phyloP scores from a whole-genome alignment of 2,888 invertebrate species.

The Cryptophagus acutangulus region DNA sequence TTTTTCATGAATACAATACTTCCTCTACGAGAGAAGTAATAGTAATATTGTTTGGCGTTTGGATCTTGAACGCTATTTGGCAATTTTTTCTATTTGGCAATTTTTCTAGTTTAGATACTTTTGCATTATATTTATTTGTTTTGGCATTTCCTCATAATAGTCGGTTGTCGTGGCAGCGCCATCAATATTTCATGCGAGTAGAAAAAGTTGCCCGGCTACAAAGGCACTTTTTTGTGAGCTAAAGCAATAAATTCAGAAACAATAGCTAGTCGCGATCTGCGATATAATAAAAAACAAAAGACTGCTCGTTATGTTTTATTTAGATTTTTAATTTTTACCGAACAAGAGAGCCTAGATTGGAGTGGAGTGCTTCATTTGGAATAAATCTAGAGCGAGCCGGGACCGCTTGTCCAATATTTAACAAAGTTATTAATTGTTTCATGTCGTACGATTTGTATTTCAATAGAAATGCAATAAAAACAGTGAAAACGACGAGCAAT shows the following conservation, averaged over 20 bases:
- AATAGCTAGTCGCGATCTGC: slow-evolving; percentile 42
- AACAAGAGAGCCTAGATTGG: slow-evolving; percentile 36
- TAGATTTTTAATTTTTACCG: slow-evolving; percentile 44
- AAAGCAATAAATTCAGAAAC: slow-evolving; percentile 44
- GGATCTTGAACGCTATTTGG: too few relatives aligned
- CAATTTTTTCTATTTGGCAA: too few relatives aligned
- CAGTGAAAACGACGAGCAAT: too few relatives aligned
- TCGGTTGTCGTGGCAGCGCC: background rate
- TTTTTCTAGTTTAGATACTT: too few relatives aligned
- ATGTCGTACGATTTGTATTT: slow-evolving; percentile 41
- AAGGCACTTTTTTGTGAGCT: slow-evolving; percentile 2
- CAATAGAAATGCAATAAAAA: slow-evolving; percentile 40
- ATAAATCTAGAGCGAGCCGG: slow-evolving; percentile 30
- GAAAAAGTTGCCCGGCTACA: too few relatives aligned
- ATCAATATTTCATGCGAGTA: background rate
- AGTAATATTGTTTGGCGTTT: too few relatives aligned
- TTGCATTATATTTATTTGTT: too few relatives aligned
- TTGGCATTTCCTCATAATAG: background rate
- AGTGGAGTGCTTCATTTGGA: slow-evolving; percentile 22
- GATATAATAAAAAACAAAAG: slow-evolving; percentile 41
- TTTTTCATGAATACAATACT: too few relatives aligned
- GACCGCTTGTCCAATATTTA: slow-evolving; percentile 38
- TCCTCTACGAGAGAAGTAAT: too few relatives aligned
- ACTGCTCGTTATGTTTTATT: slow-evolving; percentile 45
- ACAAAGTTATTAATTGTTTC: slow-evolving; percentile 43